These are phyloP conservation scores for Origma solitaria DNA, from an alignment of 2,113 vertebrate species.

Conservation along the genomic window DNA sequence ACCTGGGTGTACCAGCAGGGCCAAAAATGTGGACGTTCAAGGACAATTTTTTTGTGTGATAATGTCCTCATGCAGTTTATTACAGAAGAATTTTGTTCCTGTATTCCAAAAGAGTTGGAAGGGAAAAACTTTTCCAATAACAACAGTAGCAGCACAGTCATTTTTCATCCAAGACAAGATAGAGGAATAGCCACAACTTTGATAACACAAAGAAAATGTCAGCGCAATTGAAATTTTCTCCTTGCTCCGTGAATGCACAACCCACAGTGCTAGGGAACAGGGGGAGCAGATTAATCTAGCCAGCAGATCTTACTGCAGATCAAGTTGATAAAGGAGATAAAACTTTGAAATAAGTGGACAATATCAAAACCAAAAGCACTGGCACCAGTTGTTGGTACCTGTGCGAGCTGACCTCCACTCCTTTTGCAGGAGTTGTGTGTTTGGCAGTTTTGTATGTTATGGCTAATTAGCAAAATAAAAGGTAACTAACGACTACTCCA, in stretches of 20 bases:
- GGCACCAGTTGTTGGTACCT: neutral
- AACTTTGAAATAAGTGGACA: neutral
- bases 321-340: neutral
- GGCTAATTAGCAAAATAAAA: neutral
- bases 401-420: neutral
- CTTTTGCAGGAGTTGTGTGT: neutral
- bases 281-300: neutral
- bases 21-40: neutral
- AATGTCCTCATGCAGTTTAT: neutral
- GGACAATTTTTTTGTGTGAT: neutral
- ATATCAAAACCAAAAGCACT: neutral
- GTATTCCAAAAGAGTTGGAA: neutral
- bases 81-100: neutral
- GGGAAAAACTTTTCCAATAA: neutral
- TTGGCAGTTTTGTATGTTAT: neutral
- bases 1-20: neutral
- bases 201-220: neutral
- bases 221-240: neutral
- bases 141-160: neutral
- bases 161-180: neutral
- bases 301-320: neutral
- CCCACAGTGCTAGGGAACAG: neutral
- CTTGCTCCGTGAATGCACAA: neutral
- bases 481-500: neutral
- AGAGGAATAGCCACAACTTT: neutral